Conservation (phyloP, 2,888 invertebrate species). For the Galerucella calmariensis region DNA sequence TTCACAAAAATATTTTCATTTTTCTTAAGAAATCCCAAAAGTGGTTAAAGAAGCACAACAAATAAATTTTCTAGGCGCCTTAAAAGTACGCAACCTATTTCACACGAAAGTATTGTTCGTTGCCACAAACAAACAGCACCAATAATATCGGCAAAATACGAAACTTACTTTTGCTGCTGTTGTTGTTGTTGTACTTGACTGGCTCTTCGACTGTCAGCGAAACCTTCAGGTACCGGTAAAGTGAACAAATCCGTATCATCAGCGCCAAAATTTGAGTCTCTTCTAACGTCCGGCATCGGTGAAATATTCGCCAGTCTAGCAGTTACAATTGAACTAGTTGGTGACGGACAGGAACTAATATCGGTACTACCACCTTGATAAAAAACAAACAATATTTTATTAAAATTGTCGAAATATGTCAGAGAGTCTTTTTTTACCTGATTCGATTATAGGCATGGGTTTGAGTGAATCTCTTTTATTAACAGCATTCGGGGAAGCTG, state of each 20-base stretch:
- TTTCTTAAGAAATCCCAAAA: too few species aligned
- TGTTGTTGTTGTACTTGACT: slow-evolving; percentile 64
- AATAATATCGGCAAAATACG: too few species aligned
- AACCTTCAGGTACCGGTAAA: slow-evolving; percentile 83
- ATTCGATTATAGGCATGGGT: slow-evolving; percentile 65
- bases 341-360: slow-evolving; percentile 67
- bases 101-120: too few species aligned
- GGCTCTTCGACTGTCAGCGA: slow-evolving; percentile 83
- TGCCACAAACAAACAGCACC: too few species aligned
- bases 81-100: too few species aligned
- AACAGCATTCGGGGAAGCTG: slow-evolving; percentile 30
- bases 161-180: slow-evolving; percentile 32
- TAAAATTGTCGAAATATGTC: too few species aligned
- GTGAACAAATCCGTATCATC: slow-evolving; percentile 68
- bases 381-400: too few species aligned
- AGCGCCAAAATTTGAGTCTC: slow-evolving; percentile 68
- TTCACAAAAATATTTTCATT: too few species aligned
- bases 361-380: slow-evolving; percentile 59
- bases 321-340: slow-evolving; percentile 63
- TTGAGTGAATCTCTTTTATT: slow-evolving; percentile 62
- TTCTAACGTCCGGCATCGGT: slow-evolving; percentile 73
- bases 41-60: too few species aligned
- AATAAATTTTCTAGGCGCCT: too few species aligned
- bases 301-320: slow-evolving; percentile 72
- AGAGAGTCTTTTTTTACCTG: slow-evolving; percentile 38